Percentiles rank a stretch among this genome's conserved stretches.
phyloP scores from a whole-genome alignment of 2,888 invertebrate species.

The Diabrotica balteata region DNA sequence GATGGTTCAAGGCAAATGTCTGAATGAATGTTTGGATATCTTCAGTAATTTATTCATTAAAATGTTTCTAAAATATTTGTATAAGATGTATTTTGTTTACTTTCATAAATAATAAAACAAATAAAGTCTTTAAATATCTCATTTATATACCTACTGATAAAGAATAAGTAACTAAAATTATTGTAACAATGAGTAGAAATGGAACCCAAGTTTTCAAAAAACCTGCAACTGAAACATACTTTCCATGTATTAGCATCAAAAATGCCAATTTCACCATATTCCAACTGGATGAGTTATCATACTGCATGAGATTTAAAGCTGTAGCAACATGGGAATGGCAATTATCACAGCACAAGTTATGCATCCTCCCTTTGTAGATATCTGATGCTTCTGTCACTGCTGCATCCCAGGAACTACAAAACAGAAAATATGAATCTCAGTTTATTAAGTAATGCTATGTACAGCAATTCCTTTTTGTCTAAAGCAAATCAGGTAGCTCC shows the following conservation, averaged over 20 bases:
- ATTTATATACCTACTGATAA: not conserved
- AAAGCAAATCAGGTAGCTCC: too few relatives aligned
- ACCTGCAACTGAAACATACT: conserved; percentile 76
- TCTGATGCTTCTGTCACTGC: conserved; percentile 92
- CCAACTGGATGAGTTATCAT: conserved; percentile 80
- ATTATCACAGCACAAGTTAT: conserved; percentile 96
- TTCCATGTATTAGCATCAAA: conserved; percentile 77
- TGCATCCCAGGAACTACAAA: conserved; percentile 77
- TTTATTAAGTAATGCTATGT: not conserved
- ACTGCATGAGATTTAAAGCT: conserved; percentile 91
- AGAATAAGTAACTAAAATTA: conserved; percentile 1
- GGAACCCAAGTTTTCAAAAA: conserved; percentile 88
- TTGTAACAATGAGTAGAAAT: conserved; percentile 63
- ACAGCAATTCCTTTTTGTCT: too few relatives aligned
- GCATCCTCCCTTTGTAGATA: conserved; percentile 91
- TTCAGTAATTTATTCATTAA: too few relatives aligned
- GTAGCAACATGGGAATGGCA: conserved; percentile 98
- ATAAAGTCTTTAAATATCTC: too few relatives aligned
- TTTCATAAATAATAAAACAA: too few relatives aligned
- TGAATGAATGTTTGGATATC: too few relatives aligned
- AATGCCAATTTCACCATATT: conserved; percentile 91
- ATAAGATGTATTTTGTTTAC: too few relatives aligned
- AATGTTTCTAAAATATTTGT: too few relatives aligned
- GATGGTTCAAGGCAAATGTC: too few relatives aligned
- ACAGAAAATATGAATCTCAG: not conserved